Base-by-base conservation (phyloP, 2,888 invertebrate species). In the Monochamus alternatus region DNA sequence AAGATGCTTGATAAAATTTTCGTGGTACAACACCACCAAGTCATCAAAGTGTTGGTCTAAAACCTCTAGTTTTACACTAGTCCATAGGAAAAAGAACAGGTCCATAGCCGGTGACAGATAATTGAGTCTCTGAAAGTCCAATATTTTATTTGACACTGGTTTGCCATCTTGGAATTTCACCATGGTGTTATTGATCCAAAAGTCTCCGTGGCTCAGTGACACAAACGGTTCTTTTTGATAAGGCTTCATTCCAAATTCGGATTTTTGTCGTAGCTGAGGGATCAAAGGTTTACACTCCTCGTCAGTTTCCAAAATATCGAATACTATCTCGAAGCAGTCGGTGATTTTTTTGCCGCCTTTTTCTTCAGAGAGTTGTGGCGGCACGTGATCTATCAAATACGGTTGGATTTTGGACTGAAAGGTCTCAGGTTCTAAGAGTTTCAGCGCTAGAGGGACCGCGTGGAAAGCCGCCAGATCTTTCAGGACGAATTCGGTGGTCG, bases 101-200 rank as follows among this genome's bases (percentile, higher is more conserved):
- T 93, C 92, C 32, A 89, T 88, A 0, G 88, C 84, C 1, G 91
- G 87, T 12, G 90, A 91, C 4, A 89, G 88, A 73, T 90, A 91
- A 14, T 89, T 84, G 1, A 90, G 88, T 44, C 90, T 87, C 85
- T 92, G 92, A 81, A 92, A 93, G 81, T 93, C 92, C 0, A 93
- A 87, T 73, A 93, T 68, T 70, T 82, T 86, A 51, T 77, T 76
- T 32, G 74, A 68, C 0, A 64, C 62, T 7, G 80, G 75, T 75
- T 74, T 76, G 9, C 75, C 78, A 30, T 81, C 74, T 12, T 74
- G 78, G 60, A 88, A 88, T 81, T 89, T 89, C 14, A 92, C 84
- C 89, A 92, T 89, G 5, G 91, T 87, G 79, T 92, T 92, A 82
- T 92, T 92, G n/a, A 90, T 89, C 92, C 92, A 92, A 65, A 91